A percentile compares a stretch with the other conserved stretches of the same genome.
These are phyloP conservation scores for Oryctes rhinoceros DNA, from an alignment of 1,140 invertebrate genomes.

Conservation along the genomic window DNA sequence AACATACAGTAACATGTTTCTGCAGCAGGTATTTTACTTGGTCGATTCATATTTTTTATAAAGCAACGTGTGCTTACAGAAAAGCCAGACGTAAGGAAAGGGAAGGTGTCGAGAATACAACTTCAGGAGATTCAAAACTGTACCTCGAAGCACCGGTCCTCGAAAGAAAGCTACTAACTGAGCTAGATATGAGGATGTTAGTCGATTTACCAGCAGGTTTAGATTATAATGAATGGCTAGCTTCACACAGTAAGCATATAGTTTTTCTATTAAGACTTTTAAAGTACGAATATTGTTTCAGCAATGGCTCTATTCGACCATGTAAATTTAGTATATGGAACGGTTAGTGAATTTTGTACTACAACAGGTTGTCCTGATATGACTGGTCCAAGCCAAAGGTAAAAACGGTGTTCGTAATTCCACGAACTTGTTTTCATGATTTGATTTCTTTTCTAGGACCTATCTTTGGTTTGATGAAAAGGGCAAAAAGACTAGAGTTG, in stretches of 20 bases:
- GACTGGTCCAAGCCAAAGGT: slow-evolving; percentile 93
- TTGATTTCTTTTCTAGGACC: slow-evolving; percentile 70
- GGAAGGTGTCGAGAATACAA: slow-evolving; percentile 72
- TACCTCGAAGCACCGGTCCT: slow-evolving; percentile 94
- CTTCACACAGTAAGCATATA: slow-evolving; percentile 88
- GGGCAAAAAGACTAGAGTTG: slow-evolving; percentile 95
- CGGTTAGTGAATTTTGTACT: slow-evolving; percentile 97
- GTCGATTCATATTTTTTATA: slow-evolving; percentile 42
- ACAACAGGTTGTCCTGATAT: slow-evolving; percentile 92
- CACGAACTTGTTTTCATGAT: not conserved
- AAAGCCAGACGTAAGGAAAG: slow-evolving; percentile 97
- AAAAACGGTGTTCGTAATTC: slow-evolving; percentile 50
- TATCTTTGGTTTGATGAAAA: slow-evolving; percentile 99
- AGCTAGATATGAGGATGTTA: slow-evolving; percentile 90
- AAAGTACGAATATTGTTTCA: slow-evolving; percentile 63
- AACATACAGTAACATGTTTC: slow-evolving; percentile 78
- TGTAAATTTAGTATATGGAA: slow-evolving; percentile 97
- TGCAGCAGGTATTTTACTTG: slow-evolving; percentile 67
- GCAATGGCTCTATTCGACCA: slow-evolving; percentile 98
- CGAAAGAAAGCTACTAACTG: slow-evolving; percentile 86
- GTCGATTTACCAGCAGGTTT: slow-evolving; percentile 92
- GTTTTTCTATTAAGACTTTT: not conserved
- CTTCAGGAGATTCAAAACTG: slow-evolving; percentile 87
- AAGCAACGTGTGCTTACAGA: slow-evolving; percentile 66
- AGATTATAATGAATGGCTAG: slow-evolving; percentile 98